Evolutionary conservation across 1,140 invertebrate species (phyloP).

Genomic region (Oncopodura yosiiana): DNA sequence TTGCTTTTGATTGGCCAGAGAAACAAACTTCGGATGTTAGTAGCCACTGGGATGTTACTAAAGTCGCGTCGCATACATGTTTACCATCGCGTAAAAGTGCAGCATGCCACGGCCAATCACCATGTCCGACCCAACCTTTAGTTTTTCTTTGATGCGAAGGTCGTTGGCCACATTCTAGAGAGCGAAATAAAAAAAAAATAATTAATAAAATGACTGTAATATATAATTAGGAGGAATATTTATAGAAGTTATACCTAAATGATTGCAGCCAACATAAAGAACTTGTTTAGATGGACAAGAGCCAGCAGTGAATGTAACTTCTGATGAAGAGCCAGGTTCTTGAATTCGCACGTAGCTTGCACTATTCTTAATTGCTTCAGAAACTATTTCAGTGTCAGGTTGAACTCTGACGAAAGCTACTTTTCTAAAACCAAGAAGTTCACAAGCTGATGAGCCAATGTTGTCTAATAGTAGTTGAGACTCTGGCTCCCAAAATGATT

Average conservation of each 20-base stretch:
- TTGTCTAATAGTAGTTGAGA: constrained; percentile 36
- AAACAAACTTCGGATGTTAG: constrained; percentile 81
- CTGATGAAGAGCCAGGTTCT: constrained; percentile 50
- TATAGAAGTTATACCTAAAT: constrained; percentile 52
- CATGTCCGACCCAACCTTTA: constrained; percentile 28
- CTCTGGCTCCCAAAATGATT: constrained; percentile 34
- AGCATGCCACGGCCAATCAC: constrained; percentile 74
- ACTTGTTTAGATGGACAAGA: constrained; percentile 65
- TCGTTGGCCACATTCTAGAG: constrained; percentile 64
- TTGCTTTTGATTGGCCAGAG: constrained; percentile 70
- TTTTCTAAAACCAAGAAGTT: constrained; percentile 34
- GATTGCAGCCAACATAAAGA: constrained; percentile 63
- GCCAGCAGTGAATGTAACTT: constrained; percentile 67
- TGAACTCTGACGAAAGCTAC: constrained; percentile 33
- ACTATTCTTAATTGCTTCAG: constrained; percentile 1
- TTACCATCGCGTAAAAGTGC: constrained; percentile 69
- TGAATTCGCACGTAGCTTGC: constrained; percentile 32
- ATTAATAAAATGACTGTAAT: not conserved
- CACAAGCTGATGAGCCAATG: constrained; percentile 36
- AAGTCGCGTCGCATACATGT: constrained; percentile 76
- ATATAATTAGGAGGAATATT: not conserved
- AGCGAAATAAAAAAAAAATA: constrained; percentile 18
- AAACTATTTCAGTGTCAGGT: constrained; percentile 24
- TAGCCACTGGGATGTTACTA: constrained; percentile 68
- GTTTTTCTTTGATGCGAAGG: constrained; percentile 32